These are phyloP conservation scores for Girardia tigrina DNA, from an alignment of 2,888 invertebrate genomes.

Conservation along the genomic window DNA sequence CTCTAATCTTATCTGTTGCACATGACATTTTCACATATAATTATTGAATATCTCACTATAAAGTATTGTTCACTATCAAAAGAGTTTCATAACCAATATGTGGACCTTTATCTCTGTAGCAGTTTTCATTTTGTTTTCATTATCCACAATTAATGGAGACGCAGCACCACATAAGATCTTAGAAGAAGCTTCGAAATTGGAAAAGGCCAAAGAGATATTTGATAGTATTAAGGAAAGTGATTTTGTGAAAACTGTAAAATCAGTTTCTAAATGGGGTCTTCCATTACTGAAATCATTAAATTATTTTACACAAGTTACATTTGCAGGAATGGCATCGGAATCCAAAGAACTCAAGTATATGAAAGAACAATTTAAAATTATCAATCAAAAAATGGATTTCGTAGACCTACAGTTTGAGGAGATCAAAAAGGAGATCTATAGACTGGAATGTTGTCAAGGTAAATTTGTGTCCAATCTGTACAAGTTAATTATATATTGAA, in stretches of 20 bases:
- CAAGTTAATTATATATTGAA: neutral
- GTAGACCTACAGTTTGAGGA: slow-evolving; percentile 6
- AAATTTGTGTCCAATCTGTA: neutral
- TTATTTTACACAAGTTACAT: neutral
- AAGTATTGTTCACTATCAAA: too few relatives aligned
- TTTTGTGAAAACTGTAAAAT: neutral
- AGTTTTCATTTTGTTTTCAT: neutral
- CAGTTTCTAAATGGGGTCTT: neutral
- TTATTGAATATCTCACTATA: too few relatives aligned
- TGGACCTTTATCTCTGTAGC: too few relatives aligned
- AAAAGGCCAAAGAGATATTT: neutral
- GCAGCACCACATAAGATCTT: neutral
- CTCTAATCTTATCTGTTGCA: too few relatives aligned
- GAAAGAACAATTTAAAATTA: slow-evolving; percentile 18
- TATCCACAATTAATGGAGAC: neutral
- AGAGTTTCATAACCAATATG: too few relatives aligned
- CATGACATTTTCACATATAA: too few relatives aligned
- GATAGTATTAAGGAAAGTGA: neutral
- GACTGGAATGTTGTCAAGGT: neutral
- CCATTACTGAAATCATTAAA: neutral
- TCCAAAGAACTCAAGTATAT: neutral
- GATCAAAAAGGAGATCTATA: neutral
- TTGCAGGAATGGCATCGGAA: neutral
- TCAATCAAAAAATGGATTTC: neutral
- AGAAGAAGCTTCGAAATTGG: neutral